Conservation (phyloP, 2,797 vertebrate species). For the Setipinna tenuifilis region DNA sequence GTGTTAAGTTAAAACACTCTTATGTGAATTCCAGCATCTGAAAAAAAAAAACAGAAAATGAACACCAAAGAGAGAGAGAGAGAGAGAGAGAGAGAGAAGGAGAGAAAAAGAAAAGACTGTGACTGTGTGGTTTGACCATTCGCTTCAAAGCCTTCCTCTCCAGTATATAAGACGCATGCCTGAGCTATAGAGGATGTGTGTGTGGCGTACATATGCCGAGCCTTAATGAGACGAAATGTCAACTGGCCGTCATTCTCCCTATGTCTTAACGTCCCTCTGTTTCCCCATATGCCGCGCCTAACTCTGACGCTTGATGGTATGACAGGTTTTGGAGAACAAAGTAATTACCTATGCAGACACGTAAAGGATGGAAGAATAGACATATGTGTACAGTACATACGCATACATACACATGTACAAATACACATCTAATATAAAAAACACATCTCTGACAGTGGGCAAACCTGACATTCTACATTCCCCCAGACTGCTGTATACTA, state of each 20-base stretch:
- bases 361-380: not conserved
- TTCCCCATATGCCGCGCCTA: not conserved
- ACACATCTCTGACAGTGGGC: not conserved
- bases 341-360: not conserved
- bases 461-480: not conserved
- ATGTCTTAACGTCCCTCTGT: not conserved
- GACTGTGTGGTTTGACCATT: too few species aligned
- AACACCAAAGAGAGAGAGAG: too few species aligned
- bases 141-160: not conserved
- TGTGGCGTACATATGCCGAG: not conserved
- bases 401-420: not conserved
- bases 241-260: not conserved
- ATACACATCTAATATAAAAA: not conserved
- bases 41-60: too few species aligned
- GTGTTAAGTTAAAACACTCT: too few species aligned
- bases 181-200: not conserved
- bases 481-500: not conserved
- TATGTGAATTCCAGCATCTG: too few species aligned
- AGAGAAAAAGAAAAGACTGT: too few species aligned
- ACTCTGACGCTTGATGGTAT: not conserved
- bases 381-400: too few species aligned
- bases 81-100: too few species aligned
- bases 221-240: not conserved
- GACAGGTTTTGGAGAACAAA: constrained; percentile 16
- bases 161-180: not conserved